phyloP scores from a whole-genome alignment of 1,140 invertebrate genomes.

The Lepidurus couesii region DNA sequence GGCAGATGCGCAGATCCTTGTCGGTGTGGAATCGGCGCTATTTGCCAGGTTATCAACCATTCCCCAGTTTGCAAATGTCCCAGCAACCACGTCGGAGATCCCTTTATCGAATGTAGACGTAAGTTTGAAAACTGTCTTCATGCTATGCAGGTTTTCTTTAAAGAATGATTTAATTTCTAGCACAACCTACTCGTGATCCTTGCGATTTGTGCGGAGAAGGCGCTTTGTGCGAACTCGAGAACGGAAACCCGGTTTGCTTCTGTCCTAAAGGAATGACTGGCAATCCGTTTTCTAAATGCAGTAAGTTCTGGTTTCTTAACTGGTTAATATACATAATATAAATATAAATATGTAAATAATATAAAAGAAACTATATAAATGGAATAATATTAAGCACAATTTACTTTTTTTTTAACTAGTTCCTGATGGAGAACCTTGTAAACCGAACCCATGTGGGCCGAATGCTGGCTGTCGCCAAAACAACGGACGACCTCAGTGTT shows the following conservation, averaged over 20 bases:
- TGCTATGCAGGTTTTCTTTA: constrained; percentile 35
- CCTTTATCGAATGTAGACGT: constrained; percentile 51
- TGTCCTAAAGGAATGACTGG: constrained; percentile 83
- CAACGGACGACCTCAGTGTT: constrained; percentile 64
- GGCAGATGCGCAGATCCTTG: constrained; percentile 74
- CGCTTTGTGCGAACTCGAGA: constrained; percentile 75
- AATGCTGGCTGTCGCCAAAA: constrained; percentile 71
- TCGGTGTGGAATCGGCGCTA: constrained; percentile 73
- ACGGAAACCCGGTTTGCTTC: constrained; percentile 79
- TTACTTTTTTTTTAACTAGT: constrained; percentile 51
- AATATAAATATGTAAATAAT: background rate
- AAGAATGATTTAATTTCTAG: constrained; percentile 39
- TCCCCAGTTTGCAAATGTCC: constrained; percentile 75
- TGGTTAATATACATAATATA: background rate
- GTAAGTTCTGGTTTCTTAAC: constrained; percentile 55
- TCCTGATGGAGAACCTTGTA: constrained; percentile 76
- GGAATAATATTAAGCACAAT: too few relatives aligned
- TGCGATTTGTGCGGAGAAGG: constrained; percentile 74
- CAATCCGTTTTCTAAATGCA: constrained; percentile 84
- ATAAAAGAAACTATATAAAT: background rate
- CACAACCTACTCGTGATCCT: constrained; percentile 65
- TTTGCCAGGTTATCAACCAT: constrained; percentile 82
- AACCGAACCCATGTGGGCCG: constrained; percentile 73
- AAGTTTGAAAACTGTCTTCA: constrained; percentile 29
- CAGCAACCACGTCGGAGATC: constrained; percentile 74